Base-by-base conservation (phyloP, 92 coral and sea anemone species). In the Heliopora coerulea region DNA sequence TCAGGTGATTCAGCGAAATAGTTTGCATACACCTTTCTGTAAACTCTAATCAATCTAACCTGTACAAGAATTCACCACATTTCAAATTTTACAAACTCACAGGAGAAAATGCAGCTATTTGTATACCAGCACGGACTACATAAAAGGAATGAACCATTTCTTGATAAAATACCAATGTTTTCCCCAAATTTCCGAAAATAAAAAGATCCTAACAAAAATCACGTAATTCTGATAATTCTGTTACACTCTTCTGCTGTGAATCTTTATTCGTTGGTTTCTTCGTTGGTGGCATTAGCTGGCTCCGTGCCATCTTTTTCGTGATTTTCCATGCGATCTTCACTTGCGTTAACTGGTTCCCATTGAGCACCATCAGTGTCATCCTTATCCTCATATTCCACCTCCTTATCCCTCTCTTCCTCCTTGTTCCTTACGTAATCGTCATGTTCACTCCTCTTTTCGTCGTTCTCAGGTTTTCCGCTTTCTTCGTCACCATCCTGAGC, bases 391-490 rank as follows among this genome's bases (percentile, higher is more conserved):
- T 46, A 8, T 15, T 46, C 17, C 52, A 46, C 52, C 52, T 46
- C 52, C 2, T 46, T 46, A 46, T 46, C 52, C 52, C 15, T 15
- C 7, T 46, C 1, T 46, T 8, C 52, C n/a, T 8, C n/a, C 52
- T 46, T 15, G 14, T 46, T 46, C n/a, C n/a, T n/a, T n/a, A n/a
- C n/a, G n/a, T n/a, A n/a, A 46, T 46, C 52, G 17, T 56, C 30
- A 3, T 56, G 27, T 3, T 66, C 49, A 23, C 63, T 46, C 30
- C 79, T 77, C 33, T 34, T 74, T 11, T 80, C 60, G 42, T 78
- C 83, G 14, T 65, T 59, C 31, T 65, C 82, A 15, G 31, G 83
- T 75, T 79, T 75, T 49, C 15, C 52, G 61, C 61, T 56, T 23
- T 23, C 61, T 5, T 17, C 20, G 26, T 50, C n/a, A 4, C 58